Conservation (phyloP, 2,888 invertebrate species). For the Trichopria drosophilae region DNA sequence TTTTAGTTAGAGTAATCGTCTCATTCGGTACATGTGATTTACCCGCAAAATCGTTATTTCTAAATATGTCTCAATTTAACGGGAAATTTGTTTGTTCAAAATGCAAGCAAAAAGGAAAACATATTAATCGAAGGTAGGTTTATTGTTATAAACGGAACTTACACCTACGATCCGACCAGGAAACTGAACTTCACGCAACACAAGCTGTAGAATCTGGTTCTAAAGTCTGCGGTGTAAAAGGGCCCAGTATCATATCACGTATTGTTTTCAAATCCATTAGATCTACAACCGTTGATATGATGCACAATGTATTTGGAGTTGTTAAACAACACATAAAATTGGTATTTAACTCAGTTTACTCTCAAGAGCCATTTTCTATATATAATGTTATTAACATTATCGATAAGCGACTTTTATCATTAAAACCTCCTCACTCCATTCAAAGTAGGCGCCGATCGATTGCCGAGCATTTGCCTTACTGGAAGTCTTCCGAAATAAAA, state of each 20-base stretch:
- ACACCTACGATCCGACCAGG: slow-evolving; percentile 12
- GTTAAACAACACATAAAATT: no score
- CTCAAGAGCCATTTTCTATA: no score
- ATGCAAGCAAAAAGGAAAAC: slow-evolving; percentile 15
- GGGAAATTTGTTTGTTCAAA: slow-evolving; percentile 20
- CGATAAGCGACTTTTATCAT: slow-evolving; percentile 12
- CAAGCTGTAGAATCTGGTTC: slow-evolving; percentile 10
- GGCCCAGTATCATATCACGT: slow-evolving; percentile 18
- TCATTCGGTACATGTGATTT: slow-evolving; percentile 23
- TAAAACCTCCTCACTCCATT: slow-evolving; percentile 20
- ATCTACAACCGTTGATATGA: slow-evolving; percentile 28
- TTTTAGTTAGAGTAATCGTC: slow-evolving; percentile 12
- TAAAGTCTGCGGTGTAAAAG: slow-evolving; percentile 26
- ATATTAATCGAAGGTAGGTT: slow-evolving; percentile 1
- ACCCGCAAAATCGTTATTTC: no score
- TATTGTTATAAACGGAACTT: slow-evolving; percentile 20
- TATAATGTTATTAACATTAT: no score
- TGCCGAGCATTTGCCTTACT: slow-evolving; percentile 16
- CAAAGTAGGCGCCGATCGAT: slow-evolving; percentile 22
- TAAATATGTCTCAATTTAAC: slow-evolving; percentile 26
- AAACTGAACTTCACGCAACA: slow-evolving; percentile 11
- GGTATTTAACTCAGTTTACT: no score
- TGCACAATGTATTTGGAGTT: no score
- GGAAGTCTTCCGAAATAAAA: slow-evolving; percentile 32
- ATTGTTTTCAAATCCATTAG: slow-evolving; percentile 16